phyloP scores from a whole-genome alignment of 2,888 invertebrate genomes.

The Apoderus coryli region DNA sequence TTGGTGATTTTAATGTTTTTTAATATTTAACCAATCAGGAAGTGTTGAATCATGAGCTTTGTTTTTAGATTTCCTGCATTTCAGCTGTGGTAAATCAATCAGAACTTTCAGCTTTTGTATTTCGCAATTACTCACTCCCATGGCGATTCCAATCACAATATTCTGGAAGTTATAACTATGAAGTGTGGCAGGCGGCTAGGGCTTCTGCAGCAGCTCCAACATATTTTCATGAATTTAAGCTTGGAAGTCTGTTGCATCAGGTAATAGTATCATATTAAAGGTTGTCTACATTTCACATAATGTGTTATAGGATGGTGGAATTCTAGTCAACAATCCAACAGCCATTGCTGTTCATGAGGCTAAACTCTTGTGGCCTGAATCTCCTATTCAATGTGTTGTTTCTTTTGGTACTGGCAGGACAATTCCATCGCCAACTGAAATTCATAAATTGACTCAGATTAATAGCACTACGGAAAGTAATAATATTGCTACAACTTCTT shows the following conservation, averaged over 20 bases:
- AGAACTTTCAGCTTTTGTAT: constrained; percentile 61
- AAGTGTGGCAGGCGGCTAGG: constrained; percentile 69
- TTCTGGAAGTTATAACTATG: constrained; percentile 51
- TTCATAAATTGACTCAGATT: constrained; percentile 17
- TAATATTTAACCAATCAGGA: no score
- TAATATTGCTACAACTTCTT: no score
- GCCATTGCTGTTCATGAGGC: constrained; percentile 79
- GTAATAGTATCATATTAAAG: no score
- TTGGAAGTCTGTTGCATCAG: constrained; percentile 53
- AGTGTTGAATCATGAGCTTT: no score
- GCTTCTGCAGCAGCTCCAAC: constrained; percentile 86
- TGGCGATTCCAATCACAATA: constrained; percentile 52
- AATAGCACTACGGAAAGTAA: constrained; percentile 21
- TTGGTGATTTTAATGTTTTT: no score
- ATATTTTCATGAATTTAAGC: constrained; percentile 69
- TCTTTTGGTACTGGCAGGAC: constrained; percentile 67
- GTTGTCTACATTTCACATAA: no score
- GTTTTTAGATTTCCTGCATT: no score
- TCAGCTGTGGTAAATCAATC: constrained; percentile 65
- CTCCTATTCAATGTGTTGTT: constrained; percentile 58
- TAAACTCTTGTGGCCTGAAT: constrained; percentile 62
- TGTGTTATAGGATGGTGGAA: constrained; percentile 61
- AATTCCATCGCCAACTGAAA: constrained; percentile 27
- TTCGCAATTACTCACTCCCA: constrained; percentile 69
- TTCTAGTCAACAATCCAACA: constrained; percentile 75